Conservation (phyloP, 2,888 invertebrate species). For the Brenthis ino region DNA sequence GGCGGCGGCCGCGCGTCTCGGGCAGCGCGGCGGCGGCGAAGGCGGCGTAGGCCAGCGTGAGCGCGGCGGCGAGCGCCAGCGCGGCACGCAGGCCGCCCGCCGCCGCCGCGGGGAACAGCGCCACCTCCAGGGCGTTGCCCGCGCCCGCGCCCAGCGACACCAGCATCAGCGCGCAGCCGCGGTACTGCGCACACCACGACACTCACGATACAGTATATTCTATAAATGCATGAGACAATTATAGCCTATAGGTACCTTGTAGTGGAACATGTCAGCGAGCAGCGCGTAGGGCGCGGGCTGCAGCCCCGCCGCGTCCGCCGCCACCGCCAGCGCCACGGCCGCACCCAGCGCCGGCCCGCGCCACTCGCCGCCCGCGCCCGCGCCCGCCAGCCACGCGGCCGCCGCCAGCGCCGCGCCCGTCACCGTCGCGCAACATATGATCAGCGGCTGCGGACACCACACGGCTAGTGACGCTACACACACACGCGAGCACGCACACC, state of each 20-base stretch:
- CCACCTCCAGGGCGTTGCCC: conserved; percentile 58
- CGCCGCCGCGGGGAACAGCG: conserved; percentile 52
- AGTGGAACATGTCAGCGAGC: conserved; percentile 64
- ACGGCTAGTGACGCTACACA: background rate
- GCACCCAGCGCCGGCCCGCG: conserved; percentile 28
- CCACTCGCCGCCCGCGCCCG: conserved; percentile 27
- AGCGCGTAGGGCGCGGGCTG: conserved; percentile 68
- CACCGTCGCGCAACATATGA: conserved; percentile 49
- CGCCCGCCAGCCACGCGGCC: conserved; percentile 40
- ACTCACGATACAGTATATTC: background rate
- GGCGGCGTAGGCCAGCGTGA: conserved; percentile 51
- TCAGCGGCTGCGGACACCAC: conserved; percentile 49
- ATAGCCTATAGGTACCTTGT: conserved; percentile 49
- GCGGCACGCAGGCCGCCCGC: conserved; percentile 45
- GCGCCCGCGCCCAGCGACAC: conserved; percentile 50
- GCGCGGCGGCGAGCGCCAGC: conserved; percentile 50
- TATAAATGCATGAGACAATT: background rate
- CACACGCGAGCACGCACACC: background rate
- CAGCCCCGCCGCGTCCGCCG: conserved; percentile 61
- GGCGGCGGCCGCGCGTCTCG: conserved; percentile 52
- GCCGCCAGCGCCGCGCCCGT: conserved; percentile 40
- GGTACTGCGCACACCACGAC: conserved; percentile 50
- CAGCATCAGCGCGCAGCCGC: conserved; percentile 59
- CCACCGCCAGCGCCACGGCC: conserved; percentile 56
- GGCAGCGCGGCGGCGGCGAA: conserved; percentile 49